A percentile compares a stretch with the other conserved stretches of the same genome.
Conservation (phyloP, 2,797 vertebrate genomes). For the Jordanella pulchra region DNA sequence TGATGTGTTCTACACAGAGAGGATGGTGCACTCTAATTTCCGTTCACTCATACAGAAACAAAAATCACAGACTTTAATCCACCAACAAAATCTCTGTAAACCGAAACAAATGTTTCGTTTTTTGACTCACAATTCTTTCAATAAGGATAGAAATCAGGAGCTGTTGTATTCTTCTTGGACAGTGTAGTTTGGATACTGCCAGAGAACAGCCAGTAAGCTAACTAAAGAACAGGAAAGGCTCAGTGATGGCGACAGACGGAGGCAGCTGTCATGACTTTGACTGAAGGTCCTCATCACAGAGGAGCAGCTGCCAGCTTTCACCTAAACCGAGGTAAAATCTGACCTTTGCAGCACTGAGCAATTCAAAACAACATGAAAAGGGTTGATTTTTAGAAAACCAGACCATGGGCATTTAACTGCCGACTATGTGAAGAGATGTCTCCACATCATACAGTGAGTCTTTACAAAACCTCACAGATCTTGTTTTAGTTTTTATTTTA, state of each 20-base stretch:
- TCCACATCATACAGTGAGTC: too few species aligned
- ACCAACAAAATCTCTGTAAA: too few species aligned
- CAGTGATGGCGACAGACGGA: neutral
- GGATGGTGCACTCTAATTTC: neutral
- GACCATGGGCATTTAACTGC: neutral
- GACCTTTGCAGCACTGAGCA: neutral
- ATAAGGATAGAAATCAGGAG: neutral
- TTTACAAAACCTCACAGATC: too few species aligned
- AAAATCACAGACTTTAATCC: neutral
- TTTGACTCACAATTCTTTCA: too few species aligned
- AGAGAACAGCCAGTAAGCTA: neutral
- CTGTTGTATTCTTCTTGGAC: neutral
- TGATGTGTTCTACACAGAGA: neutral
- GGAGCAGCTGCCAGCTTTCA: neutral
- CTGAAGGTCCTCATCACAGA: neutral
- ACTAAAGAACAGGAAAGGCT: neutral
- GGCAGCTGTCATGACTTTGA: neutral
- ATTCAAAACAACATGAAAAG: neutral
- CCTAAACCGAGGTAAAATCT: neutral
- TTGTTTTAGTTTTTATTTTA: too few species aligned
- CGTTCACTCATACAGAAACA: neutral
- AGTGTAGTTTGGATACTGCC: neutral
- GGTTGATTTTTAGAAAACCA: neutral
- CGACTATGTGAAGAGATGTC: neutral
- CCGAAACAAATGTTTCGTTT: too few species aligned